Evolutionary conservation across 2,113 vertebrate genomes (phyloP).

Genomic region (Trochalopteron elliotii): DNA sequence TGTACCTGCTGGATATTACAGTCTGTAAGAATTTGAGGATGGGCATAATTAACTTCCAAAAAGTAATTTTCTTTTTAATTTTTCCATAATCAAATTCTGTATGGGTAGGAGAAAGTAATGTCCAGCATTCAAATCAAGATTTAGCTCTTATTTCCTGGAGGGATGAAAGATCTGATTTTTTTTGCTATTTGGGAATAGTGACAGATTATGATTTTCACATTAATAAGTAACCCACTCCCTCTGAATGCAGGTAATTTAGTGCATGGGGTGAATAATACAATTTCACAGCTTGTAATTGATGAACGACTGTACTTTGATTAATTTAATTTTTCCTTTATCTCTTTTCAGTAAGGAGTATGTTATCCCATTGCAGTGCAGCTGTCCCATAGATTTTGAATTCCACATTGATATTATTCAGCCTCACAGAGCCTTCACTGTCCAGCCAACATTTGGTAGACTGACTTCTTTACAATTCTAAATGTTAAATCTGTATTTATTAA

Average conservation of each 20-base stretch:
- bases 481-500: background rate
- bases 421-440: conserved; percentile 83
- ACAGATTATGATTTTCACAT: background rate
- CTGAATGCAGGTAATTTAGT: background rate
- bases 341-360: conserved; percentile 74
- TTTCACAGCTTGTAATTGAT: background rate
- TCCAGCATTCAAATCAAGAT: background rate
- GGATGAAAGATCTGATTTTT: background rate
- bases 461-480: background rate
- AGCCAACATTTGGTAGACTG: conserved; percentile 81
- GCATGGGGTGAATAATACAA: background rate
- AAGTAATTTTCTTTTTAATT: background rate
- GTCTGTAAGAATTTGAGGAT: background rate
- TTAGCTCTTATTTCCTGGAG: background rate
- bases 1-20: background rate
- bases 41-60: background rate
- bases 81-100: background rate
- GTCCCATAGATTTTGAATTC: conserved; percentile 92
- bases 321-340: background rate
- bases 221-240: background rate
- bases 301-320: background rate
- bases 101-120: background rate
- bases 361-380: conserved; percentile 90
- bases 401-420: conserved; percentile 79
- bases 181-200: background rate